A percentile compares a stretch with the other conserved stretches of the same genome.
Evolutionary conservation across 2,797 vertebrate genomes (phyloP).

Genomic region (Pipistrellus kuhlii): DNA sequence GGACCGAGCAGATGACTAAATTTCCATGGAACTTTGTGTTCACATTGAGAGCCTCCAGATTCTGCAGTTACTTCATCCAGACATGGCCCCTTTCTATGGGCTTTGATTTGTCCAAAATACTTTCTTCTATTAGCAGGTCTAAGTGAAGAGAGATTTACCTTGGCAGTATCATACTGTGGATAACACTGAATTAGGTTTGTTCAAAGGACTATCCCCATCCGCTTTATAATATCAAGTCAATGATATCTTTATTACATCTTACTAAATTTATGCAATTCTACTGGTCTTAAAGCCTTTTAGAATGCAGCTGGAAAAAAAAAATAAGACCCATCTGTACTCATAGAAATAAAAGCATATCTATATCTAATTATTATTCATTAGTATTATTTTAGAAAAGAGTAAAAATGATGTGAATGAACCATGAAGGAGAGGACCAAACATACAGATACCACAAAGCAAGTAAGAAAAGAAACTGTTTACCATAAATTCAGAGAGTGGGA

Average conservation of each 20-base stretch:
- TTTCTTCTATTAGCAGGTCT: slow-evolving; percentile 14
- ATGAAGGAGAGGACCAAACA: background rate
- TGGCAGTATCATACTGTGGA: background rate
- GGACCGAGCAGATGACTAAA: slow-evolving; percentile 36
- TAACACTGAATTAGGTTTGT: background rate
- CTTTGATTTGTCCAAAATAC: slow-evolving; percentile 9
- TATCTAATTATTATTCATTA: background rate
- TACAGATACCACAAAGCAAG: background rate
- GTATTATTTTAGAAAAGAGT: slow-evolving; percentile 33
- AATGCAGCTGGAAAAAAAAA: background rate
- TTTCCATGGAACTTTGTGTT: slow-evolving; percentile 38
- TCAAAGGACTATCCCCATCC: background rate
- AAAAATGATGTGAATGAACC: background rate
- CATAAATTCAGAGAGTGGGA: background rate
- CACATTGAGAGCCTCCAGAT: slow-evolving; percentile 4
- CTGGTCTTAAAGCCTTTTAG: slow-evolving; percentile 33
- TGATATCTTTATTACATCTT: background rate
- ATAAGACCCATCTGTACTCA: background rate
- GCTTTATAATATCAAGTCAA: background rate
- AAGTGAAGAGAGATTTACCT: background rate
- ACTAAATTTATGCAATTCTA: background rate
- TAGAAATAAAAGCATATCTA: background rate
- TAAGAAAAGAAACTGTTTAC: background rate
- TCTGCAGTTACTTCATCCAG: background rate
- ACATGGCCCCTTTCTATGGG: background rate